Evolutionary conservation across 2,113 vertebrate species (phyloP).

Genomic region (Arenaria interpres): DNA sequence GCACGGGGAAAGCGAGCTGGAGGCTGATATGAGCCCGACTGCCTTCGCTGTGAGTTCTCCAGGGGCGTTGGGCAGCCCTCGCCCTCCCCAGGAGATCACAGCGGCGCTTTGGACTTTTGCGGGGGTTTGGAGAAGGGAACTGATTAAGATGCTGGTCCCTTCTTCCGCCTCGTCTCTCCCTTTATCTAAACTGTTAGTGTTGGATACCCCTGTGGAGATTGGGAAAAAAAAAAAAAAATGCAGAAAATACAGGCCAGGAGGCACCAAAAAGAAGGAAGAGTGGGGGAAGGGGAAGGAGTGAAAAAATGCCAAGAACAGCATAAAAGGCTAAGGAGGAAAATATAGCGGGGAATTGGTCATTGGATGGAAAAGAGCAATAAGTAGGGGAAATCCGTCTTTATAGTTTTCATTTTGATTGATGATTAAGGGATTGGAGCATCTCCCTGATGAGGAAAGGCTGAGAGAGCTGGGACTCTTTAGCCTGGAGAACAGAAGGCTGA

Average conservation of each 20-base stretch:
- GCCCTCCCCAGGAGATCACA: neutral
- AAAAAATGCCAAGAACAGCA: conserved; percentile 44
- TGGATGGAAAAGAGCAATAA: neutral
- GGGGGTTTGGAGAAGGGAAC: neutral
- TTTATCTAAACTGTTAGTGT: conserved; percentile 53
- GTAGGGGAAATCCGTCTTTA: neutral
- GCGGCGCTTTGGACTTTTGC: neutral
- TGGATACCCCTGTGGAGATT: conserved; percentile 29
- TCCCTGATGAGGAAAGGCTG: too few species aligned
- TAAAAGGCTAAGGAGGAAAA: conserved; percentile 9
- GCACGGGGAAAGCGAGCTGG: neutral
- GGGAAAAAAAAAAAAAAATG: neutral
- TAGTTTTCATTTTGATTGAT: neutral
- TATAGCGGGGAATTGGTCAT: neutral
- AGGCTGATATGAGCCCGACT: neutral
- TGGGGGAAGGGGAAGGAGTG: neutral
- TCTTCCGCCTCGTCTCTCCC: conserved; percentile 15
- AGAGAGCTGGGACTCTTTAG: too few species aligned
- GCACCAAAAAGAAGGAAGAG: neutral
- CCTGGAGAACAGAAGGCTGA: too few species aligned
- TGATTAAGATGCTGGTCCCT: conserved; percentile 40
- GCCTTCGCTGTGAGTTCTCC: neutral
- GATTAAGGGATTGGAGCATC: too few species aligned
- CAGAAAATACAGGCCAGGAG: conserved; percentile 46
- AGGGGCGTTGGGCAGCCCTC: neutral